Conservation (phyloP, 2,888 invertebrate genomes). For the Thera obeliscata region DNA sequence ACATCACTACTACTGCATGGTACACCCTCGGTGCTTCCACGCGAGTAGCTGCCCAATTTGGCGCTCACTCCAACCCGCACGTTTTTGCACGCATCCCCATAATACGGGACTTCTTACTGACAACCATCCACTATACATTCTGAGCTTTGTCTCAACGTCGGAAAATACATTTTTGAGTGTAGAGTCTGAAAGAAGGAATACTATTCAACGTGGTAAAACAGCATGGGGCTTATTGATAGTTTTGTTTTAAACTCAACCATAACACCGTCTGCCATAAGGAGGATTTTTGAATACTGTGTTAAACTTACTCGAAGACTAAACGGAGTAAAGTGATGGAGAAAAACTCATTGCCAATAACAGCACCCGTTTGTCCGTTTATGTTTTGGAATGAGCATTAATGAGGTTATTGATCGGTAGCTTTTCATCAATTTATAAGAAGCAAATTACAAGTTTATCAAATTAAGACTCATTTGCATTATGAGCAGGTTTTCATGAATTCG, state of each 20-base stretch:
- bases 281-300: slow-evolving; percentile 3
- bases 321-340: slow-evolving; percentile 39
- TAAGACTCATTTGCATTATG: neutral
- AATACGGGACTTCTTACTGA: slow-evolving; percentile 47
- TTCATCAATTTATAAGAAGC: slow-evolving; percentile 12
- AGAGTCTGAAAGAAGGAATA: slow-evolving; percentile 21
- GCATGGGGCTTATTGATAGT: slow-evolving; percentile 13
- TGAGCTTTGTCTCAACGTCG: slow-evolving; percentile 6
- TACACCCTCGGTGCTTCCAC: slow-evolving; percentile 57
- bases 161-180: slow-evolving; percentile 10
- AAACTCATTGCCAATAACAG: slow-evolving; percentile 51
- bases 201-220: slow-evolving; percentile 23
- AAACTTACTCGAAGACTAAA: slow-evolving; percentile 33
- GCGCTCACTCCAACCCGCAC: slow-evolving; percentile 58
- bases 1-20: slow-evolving; percentile 31
- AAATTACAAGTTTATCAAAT: slow-evolving; percentile 8
- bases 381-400: slow-evolving; percentile 28
- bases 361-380: slow-evolving; percentile 44
- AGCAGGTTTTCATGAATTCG: neutral
- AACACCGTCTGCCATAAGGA: neutral
- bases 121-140: neutral
- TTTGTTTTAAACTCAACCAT: slow-evolving; percentile 16
- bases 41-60: slow-evolving; percentile 69
- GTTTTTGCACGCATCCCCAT: slow-evolving; percentile 69
- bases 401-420: slow-evolving; percentile 32